phyloP scores from a whole-genome alignment of 2,113 vertebrate species.

The Micromys minutus region DNA sequence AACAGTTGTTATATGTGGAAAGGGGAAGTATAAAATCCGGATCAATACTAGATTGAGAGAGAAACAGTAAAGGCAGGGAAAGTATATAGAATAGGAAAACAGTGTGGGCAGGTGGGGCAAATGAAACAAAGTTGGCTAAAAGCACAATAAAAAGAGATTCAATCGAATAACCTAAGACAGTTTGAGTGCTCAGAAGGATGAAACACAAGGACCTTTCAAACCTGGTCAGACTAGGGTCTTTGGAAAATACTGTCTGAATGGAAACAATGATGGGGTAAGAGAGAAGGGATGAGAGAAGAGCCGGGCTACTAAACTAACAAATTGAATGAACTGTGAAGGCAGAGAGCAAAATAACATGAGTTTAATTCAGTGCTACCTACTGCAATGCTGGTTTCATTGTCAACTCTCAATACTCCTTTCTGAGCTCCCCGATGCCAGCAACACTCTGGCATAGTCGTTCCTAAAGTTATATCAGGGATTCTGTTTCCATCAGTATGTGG shows the following conservation, averaged over 20 bases:
- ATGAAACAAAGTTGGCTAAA: background rate
- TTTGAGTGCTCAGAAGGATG: too few species aligned
- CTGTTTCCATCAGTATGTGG: background rate
- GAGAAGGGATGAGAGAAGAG: background rate
- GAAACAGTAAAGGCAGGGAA: background rate
- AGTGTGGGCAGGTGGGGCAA: too few species aligned
- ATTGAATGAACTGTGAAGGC: background rate
- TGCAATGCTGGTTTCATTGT: background rate
- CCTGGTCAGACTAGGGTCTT: background rate
- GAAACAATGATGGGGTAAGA: background rate
- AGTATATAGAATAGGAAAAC: background rate
- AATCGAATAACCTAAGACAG: background rate
- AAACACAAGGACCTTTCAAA: background rate
- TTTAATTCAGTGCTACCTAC: background rate
- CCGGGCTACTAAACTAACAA: too few species aligned
- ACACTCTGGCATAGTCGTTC: background rate
- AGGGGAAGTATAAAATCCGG: background rate
- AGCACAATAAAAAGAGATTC: background rate
- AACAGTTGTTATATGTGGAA: background rate
- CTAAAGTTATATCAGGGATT: background rate
- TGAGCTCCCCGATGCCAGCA: background rate
- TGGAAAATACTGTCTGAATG: background rate
- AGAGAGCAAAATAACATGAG: background rate
- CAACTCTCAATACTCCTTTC: background rate
- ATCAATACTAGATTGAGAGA: background rate